These are phyloP conservation scores for Atta colombica DNA, from an alignment of 1,140 invertebrate genomes.

Conservation along the genomic window DNA sequence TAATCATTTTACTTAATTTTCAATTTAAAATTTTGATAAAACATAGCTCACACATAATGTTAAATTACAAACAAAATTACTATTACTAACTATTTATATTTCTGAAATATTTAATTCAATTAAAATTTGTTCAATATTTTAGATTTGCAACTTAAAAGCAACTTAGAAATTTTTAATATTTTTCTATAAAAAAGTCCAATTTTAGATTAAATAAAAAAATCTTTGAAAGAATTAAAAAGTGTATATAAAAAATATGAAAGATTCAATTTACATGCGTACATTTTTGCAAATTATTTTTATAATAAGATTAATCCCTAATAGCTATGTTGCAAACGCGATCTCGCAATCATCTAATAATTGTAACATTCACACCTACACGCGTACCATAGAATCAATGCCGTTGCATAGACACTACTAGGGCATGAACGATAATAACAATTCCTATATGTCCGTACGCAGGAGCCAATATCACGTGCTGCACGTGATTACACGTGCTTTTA, in stretches of 20 bases:
- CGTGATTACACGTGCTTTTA: conserved; percentile 77
- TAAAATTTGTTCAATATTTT: conserved; percentile 11
- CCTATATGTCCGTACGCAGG: conserved; percentile 52
- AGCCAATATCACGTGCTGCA: conserved; percentile 81
- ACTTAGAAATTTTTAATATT: neutral
- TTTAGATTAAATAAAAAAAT: neutral
- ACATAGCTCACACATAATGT: neutral
- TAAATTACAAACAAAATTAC: neutral
- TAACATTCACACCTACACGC: conserved; percentile 43
- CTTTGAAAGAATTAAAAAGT: neutral
- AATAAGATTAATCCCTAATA: neutral
- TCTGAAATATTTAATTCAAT: neutral
- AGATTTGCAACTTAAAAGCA: conserved; percentile 1
- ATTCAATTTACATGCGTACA: neutral
- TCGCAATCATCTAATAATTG: conserved; percentile 29
- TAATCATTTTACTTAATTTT: neutral
- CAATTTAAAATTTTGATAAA: neutral
- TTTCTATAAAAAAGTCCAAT: neutral
- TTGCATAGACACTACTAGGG: neutral
- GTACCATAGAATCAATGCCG: conserved; percentile 29
- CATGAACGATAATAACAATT: conserved; percentile 76
- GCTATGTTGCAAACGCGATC: conserved; percentile 21
- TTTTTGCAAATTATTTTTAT: conserved; percentile 2
- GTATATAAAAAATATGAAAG: neutral
- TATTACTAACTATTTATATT: neutral